Base-by-base conservation (phyloP, 2,113 vertebrate genomes). In the Nycticryphes semicollaris region DNA sequence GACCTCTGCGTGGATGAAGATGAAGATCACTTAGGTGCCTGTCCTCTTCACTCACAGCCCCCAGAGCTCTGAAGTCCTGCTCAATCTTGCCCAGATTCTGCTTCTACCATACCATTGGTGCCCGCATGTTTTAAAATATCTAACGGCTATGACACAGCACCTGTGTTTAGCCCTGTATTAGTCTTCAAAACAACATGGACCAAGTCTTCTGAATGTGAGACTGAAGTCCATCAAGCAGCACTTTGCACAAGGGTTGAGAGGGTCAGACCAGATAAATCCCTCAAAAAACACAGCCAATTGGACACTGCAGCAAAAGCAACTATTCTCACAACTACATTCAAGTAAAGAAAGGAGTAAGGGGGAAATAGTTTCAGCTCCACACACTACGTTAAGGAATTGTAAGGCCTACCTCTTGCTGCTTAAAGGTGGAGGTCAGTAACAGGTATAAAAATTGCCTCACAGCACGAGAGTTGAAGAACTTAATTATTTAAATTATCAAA, bases 261-360 rank as follows among this genome's bases (percentile, higher is more conserved):
- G 31, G 14, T 47, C 37, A 64, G 39, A 80, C 37, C 24, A 81
- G 35, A 23, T 6, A 77, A 76, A 77, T 25, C 21, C 54, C 37
- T 70, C 35, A 45, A 64, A 0, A 51, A 17, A 48, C 1, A 1
- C 2, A 79, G 19, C 10, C 60, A 39, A 4, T 0, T 14, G 24
- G 28, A 72, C 14, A 41, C 24, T 47, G 30, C 8, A 3, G 73
- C 39, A 81, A 67, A 89, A 84, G 7, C 12, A 8, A 56, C 14
- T 48, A 16, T 15, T 45, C 33, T 50, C 33, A 66, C 19, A 69
- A 16, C 12, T 39, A 20, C 1, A 1, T 62, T 48, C 51, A 67
- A 4, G 2, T 45, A 15, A 70, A 22, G 37, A 17, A 74, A 84
- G 27, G 28, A 47, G 7, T 57, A 59, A 78, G 14, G 5, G 19